A percentile compares a stretch with the other conserved stretches of the same genome.
These are phyloP conservation scores for Nomada fabriciana DNA, from an alignment of 2,888 invertebrate genomes.

Conservation along the genomic window DNA sequence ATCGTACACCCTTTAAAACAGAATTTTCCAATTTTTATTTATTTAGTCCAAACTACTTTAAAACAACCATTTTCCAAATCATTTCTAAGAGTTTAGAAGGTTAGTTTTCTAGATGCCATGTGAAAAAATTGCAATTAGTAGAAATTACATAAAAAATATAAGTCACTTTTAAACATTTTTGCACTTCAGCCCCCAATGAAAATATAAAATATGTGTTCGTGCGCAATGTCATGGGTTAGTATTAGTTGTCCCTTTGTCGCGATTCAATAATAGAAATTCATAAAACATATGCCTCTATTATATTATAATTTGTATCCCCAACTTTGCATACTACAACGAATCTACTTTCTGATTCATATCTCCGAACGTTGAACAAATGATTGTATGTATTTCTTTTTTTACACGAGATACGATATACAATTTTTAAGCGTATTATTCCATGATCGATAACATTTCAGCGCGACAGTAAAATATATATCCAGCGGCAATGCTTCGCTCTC, in stretches of 20 bases:
- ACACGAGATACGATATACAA: neutral
- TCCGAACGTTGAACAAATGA: neutral
- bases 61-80: too few species aligned
- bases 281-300: constrained; percentile 10
- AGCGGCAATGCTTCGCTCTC: neutral
- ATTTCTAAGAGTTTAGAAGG: too few species aligned
- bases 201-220: constrained; percentile 1
- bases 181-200: too few species aligned
- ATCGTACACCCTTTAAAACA: too few species aligned
- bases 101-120: too few species aligned
- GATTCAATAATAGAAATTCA: constrained; percentile 37
- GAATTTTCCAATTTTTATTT: too few species aligned
- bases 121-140: too few species aligned
- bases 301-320: constrained; percentile 14
- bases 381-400: neutral
- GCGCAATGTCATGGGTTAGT: constrained; percentile 18
- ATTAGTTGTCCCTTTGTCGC: constrained; percentile 15
- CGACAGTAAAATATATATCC: constrained; percentile 9
- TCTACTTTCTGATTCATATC: neutral
- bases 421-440: constrained; percentile 1
- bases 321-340: neutral
- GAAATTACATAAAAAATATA: too few species aligned
- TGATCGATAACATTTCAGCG: neutral
- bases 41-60: too few species aligned
- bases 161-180: too few species aligned